These are phyloP conservation scores for Apis laboriosa DNA, from an alignment of 1,140 invertebrate species.

Conservation along the genomic window DNA sequence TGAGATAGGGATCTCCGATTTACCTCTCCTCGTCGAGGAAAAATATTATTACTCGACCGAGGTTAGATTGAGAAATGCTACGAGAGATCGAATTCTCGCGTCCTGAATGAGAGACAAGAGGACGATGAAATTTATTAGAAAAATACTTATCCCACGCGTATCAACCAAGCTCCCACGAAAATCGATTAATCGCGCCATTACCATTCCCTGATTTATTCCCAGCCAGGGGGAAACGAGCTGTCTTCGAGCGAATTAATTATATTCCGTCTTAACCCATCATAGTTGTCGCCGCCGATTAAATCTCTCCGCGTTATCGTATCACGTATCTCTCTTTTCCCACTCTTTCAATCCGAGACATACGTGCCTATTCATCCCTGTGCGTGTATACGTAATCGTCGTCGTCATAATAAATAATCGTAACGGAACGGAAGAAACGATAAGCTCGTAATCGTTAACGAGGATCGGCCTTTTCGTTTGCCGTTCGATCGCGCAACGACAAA, in stretches of 20 bases:
- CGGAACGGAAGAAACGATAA: not conserved
- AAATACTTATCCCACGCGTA: constrained; percentile 48
- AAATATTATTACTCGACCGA: constrained; percentile 40
- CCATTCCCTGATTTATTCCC: not conserved
- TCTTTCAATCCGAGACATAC: not conserved
- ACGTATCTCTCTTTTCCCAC: not conserved
- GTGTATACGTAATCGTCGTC: not conserved
- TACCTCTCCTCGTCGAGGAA: constrained; percentile 11
- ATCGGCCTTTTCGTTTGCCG: not conserved
- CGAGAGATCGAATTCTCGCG: constrained; percentile 52
- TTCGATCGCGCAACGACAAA: not conserved
- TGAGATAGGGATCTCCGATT: too few species aligned
- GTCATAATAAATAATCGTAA: not conserved
- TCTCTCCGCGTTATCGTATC: not conserved
- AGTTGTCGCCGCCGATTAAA: not conserved
- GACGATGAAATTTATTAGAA: constrained; percentile 43
- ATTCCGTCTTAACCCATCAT: not conserved
- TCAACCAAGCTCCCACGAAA: not conserved
- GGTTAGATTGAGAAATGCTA: constrained; percentile 29
- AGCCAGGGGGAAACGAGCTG: constrained; percentile 16
- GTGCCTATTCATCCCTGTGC: not conserved
- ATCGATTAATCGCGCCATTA: constrained; percentile 42
- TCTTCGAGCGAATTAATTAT: constrained; percentile 47
- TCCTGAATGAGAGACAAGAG: constrained; percentile 7
- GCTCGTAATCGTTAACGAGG: not conserved